A percentile compares a stretch with the other conserved stretches of the same genome.
These are phyloP conservation scores for Lucinisca nassula DNA, from an alignment of 2,888 invertebrate genomes.

Conservation along the genomic window DNA sequence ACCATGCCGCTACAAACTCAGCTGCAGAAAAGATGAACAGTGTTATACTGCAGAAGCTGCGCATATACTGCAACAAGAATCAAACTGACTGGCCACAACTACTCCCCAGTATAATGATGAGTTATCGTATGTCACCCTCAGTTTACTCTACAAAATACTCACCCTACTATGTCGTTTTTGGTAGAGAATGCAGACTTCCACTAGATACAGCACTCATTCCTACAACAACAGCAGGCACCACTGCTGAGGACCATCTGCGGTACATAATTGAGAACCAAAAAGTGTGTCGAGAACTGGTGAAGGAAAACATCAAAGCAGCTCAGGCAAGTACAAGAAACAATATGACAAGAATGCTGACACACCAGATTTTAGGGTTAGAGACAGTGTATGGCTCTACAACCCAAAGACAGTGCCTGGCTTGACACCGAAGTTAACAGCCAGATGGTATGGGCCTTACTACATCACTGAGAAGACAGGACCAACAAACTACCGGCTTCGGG, in stretches of 20 bases:
- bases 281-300: background rate
- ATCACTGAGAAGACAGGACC: constrained; percentile 28
- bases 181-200: background rate
- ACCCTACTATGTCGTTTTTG: background rate
- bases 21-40: constrained; percentile 35
- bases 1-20: constrained; percentile 42
- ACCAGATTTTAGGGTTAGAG: background rate
- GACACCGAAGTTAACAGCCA: background rate
- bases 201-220: background rate
- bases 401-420: background rate
- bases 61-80: constrained; percentile 25
- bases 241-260: background rate
- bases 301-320: background rate
- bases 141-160: background rate
- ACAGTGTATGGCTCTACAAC: background rate
- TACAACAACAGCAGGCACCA: background rate
- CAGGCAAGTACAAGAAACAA: background rate
- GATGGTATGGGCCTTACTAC: constrained; percentile 16
- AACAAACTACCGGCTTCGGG: constrained; percentile 23
- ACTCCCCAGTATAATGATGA: constrained; percentile 48
- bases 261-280: background rate
- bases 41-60: constrained; percentile 24
- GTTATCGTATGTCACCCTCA: constrained; percentile 20
- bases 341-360: background rate
- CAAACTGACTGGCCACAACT: constrained; percentile 44